A percentile compares a stretch with the other conserved stretches of the same genome.
These are phyloP conservation scores for Nineta flava DNA, from an alignment of 2,888 invertebrate genomes.

Conservation along the genomic window DNA sequence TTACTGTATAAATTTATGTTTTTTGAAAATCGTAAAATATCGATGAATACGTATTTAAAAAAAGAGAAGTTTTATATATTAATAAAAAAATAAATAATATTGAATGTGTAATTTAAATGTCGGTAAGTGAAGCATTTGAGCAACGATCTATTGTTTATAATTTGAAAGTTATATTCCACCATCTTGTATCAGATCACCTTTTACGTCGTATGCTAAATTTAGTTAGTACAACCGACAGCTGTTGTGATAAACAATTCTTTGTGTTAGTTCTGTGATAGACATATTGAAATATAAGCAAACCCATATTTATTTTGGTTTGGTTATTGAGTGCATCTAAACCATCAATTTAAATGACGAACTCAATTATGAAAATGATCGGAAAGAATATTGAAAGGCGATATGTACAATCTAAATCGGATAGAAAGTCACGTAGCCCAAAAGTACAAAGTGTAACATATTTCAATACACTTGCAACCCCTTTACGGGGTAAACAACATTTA, in stretches of 20 bases:
- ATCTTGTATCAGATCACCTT: constrained; percentile 10
- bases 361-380: constrained; percentile 11
- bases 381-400: constrained; percentile 9
- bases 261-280: constrained; percentile 14
- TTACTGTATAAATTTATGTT: constrained; percentile 7
- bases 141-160: constrained; percentile 7
- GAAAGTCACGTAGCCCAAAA: constrained; percentile 4
- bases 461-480: constrained; percentile 8
- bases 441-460: constrained; percentile 7
- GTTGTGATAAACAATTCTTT: constrained; percentile 11
- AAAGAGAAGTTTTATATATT: neutral
- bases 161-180: constrained; percentile 11
- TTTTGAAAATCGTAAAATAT: neutral
- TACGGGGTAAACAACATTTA: constrained; percentile 1
- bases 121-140: neutral
- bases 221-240: constrained; percentile 9
- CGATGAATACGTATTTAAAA: neutral
- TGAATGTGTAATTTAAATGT: neutral
- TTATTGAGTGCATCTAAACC: neutral
- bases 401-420: constrained; percentile 3
- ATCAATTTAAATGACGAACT: constrained; percentile 10
- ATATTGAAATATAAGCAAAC: constrained; percentile 1
- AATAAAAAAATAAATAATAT: neutral
- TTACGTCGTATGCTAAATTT: constrained; percentile 11
- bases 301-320: neutral